Evolutionary conservation across 2,888 invertebrate genomes (phyloP), one percentile per base, ranked within the genome.

Genomic region (Thyatira batis): DNA sequence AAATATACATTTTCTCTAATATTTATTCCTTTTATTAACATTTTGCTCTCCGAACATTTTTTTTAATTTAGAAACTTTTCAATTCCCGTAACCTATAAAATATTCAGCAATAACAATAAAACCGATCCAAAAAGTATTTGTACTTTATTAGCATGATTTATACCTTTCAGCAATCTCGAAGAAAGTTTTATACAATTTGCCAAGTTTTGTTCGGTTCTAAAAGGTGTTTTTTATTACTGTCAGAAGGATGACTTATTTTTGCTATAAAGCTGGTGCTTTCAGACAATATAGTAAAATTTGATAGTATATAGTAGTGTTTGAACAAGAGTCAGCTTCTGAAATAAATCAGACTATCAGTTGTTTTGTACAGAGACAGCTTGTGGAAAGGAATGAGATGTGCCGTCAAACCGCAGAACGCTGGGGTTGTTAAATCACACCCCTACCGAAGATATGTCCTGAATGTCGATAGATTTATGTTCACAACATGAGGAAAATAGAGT

Each of bases 391-490:
- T 23, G 25, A 13, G 23, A 20, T 48, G 48, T 17, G 48, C 17
- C 20, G 13, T 17, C 8, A 46, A 20, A 48, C 48, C 48, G 27
- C 46, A 48, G 20, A 39, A 39, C 13, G 20, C 46, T 17, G 46
- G 10, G 25, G n/a, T 9, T 27, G 17, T 28, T 46, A 46, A 46
- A 28, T 48, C 28, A 28, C 48, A 48, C 28, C 27, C 27, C 17
- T 20, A 48, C 27, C 20, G 9, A 20, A 27, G 20, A 27, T 25
- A 11, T 48, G 25, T 46, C 23, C 20, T 20, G 27, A 20, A 13
- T 17, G 48, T 28, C 20, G 48, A 28, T 28, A 28, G 48, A 48
- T 48, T 48, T 48, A 46, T 46, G 17, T 45, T 45, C 21, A 11
- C 8, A 23, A 23, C 23, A 23, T 4, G 23, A 23, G 23, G 44